Evolutionary conservation across 2,797 vertebrate genomes (phyloP).

Genomic region (Emydoidea blandingii): DNA sequence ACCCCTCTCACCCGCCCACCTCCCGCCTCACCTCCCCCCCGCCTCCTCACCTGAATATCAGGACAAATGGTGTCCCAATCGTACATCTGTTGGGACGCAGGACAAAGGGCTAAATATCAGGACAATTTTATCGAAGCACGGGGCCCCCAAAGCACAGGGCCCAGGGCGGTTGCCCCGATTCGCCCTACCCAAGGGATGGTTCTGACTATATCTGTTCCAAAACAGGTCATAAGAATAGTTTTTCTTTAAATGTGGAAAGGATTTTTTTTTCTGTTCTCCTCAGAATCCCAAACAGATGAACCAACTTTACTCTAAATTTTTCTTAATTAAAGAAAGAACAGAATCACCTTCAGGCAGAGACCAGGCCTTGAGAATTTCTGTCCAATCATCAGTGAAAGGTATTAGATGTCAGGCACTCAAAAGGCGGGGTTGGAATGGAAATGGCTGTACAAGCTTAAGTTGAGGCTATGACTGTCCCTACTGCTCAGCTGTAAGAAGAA

Average conservation of each 20-base stretch:
- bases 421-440: neutral
- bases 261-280: constrained; percentile 45
- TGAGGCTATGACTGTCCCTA: neutral
- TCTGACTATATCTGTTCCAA: constrained; percentile 12
- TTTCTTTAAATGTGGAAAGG: constrained; percentile 33
- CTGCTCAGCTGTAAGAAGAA: neutral
- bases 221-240: constrained; percentile 36
- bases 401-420: neutral
- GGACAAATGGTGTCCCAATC: no score
- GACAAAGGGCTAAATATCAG: no score
- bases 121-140: no score
- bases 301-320: neutral
- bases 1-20: no score
- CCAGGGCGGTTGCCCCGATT: no score
- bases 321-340: constrained; percentile 39
- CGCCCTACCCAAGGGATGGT: no score
- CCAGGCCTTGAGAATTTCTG: constrained; percentile 15
- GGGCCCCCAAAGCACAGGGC: no score
- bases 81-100: no score
- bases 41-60: no score
- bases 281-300: constrained; percentile 29
- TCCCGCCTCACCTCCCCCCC: no score
- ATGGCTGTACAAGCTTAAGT: neutral
- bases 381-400: neutral
- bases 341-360: constrained; percentile 1